Evolutionary conservation across 2,797 vertebrate species (phyloP).

Genomic region (Gallirallus australis): DNA sequence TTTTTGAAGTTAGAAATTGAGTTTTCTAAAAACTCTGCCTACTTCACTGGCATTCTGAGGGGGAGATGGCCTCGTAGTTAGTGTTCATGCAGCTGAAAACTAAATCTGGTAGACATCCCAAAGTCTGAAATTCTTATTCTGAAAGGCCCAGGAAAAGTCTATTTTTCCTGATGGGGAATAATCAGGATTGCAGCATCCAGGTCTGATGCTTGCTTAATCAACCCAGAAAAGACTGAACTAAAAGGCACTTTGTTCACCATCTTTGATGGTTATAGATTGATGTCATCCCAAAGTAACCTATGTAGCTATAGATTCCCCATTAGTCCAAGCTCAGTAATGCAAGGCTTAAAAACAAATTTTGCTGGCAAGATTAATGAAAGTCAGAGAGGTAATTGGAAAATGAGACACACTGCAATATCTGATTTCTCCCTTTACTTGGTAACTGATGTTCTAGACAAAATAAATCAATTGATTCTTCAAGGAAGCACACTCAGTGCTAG

Average conservation of each 20-base stretch:
- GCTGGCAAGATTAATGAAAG: slow-evolving; percentile 4
- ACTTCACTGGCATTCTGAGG: not conserved
- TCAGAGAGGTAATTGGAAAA: not conserved
- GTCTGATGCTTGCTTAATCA: slow-evolving; percentile 6
- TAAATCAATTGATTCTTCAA: not conserved
- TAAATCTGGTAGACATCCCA: not conserved
- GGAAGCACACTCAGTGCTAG: not conserved
- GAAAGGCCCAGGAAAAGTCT: not conserved
- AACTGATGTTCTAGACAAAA: not conserved
- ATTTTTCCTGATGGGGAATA: not conserved
- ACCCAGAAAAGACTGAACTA: not conserved
- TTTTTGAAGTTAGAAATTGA: not conserved
- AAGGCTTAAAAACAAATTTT: not conserved
- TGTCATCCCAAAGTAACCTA: not conserved
- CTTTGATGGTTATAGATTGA: not conserved
- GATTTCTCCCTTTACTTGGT: not conserved
- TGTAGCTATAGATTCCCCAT: not conserved
- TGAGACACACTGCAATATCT: not conserved
- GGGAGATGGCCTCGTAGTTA: not conserved
- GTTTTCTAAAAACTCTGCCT: not conserved
- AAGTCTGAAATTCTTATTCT: not conserved
- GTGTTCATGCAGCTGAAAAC: not conserved
- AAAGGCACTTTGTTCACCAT: not conserved
- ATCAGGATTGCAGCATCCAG: not conserved
- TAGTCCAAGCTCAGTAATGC: not conserved